A percentile compares a stretch with the other conserved stretches of the same genome.
Evolutionary conservation across 2,888 invertebrate species (phyloP).

Genomic region (Trissolcus japonicus): DNA sequence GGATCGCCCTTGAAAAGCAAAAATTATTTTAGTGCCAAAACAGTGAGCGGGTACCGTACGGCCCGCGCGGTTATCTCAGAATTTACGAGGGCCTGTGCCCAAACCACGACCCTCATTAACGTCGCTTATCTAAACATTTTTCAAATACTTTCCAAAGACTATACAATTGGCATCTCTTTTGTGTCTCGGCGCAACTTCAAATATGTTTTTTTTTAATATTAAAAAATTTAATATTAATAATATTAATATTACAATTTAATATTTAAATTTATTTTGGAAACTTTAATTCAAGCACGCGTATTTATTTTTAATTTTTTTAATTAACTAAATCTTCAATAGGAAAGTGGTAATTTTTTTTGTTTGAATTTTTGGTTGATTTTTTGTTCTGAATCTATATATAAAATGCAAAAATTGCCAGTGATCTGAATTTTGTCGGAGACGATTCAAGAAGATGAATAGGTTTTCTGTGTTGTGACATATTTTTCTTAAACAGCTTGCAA

Average conservation of each 20-base stretch:
- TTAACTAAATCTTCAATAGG: neutral
- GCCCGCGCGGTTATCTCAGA: constrained; percentile 22
- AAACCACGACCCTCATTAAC: constrained; percentile 46
- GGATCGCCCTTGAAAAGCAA: constrained; percentile 32
- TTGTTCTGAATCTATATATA: too few relatives aligned
- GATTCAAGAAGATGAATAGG: constrained; percentile 23
- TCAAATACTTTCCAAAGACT: constrained; percentile 23
- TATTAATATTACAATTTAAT: too few relatives aligned
- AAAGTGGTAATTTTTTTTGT: neutral
- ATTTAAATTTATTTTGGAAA: too few relatives aligned
- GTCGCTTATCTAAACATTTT: constrained; percentile 53
- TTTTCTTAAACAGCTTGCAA: constrained; percentile 17
- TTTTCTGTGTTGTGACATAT: constrained; percentile 19
- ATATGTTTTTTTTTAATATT: neutral
- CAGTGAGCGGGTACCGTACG: constrained; percentile 28
- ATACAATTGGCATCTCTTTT: neutral
- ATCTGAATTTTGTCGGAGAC: neutral
- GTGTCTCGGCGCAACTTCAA: too few relatives aligned
- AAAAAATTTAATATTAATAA: too few relatives aligned
- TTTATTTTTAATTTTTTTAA: neutral
- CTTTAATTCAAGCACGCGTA: neutral
- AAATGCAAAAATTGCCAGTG: too few relatives aligned
- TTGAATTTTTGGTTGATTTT: neutral
- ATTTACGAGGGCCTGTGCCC: constrained; percentile 43
- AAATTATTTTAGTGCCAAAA: constrained; percentile 37